Evolutionary conservation across 2,113 vertebrate genomes (phyloP).

Genomic region (Synchiropus splendidus): DNA sequence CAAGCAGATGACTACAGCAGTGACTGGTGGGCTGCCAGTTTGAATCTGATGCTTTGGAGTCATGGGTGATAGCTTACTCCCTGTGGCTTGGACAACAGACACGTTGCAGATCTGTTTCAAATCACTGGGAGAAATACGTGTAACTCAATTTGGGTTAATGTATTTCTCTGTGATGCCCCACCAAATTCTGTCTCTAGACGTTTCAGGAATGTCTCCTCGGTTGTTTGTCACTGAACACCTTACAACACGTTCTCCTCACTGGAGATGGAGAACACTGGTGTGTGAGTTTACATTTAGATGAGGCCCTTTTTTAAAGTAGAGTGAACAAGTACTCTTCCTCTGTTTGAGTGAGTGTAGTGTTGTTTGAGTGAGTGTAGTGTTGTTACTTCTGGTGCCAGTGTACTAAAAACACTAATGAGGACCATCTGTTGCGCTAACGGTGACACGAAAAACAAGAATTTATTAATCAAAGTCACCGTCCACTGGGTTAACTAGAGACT

Average conservation of each 20-base stretch:
- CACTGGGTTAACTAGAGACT: slow-evolving; percentile 21
- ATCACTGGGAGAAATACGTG: slow-evolving; percentile 25
- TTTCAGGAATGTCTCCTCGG: slow-evolving; percentile 28
- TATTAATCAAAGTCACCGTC: too few species aligned
- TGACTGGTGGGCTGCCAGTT: slow-evolving; percentile 33
- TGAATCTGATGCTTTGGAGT: slow-evolving; percentile 32
- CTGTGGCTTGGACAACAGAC: slow-evolving; percentile 36
- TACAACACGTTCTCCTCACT: slow-evolving; percentile 35
- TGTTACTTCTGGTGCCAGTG: slow-evolving; percentile 30
- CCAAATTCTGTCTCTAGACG: slow-evolving; percentile 9
- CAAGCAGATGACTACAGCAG: slow-evolving; percentile 11
- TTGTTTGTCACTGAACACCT: slow-evolving; percentile 55
- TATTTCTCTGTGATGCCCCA: slow-evolving; percentile 3
- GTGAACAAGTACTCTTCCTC: too few species aligned
- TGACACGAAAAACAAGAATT: too few species aligned
- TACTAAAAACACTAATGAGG: slow-evolving; percentile 59
- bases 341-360: background rate
- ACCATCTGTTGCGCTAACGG: slow-evolving; percentile 35
- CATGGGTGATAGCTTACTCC: slow-evolving; percentile 37
- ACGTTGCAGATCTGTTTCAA: slow-evolving; percentile 47
- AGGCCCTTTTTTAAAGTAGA: background rate
- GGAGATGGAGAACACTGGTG: slow-evolving; percentile 21
- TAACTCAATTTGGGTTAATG: background rate
- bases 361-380: slow-evolving; percentile 1
- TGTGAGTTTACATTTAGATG: slow-evolving; percentile 14